Evolutionary conservation across 1,140 invertebrate genomes (phyloP), one percentile per base, ranked within the genome.

Genomic region (Pentalonia nigronervosa): DNA sequence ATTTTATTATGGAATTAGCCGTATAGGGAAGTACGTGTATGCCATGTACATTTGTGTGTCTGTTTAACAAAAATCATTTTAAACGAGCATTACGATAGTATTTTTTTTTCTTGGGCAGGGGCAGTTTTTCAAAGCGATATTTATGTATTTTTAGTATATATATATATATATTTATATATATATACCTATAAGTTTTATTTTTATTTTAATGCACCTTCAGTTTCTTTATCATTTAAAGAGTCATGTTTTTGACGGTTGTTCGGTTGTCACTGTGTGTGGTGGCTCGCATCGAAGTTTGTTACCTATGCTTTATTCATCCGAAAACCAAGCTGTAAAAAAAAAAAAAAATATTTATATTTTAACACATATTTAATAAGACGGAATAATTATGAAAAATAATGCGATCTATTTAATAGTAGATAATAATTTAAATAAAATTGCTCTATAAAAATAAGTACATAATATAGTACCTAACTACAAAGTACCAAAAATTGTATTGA

Each of bases 321-420:
- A 93, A 93, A 93, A 93, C 91, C 91, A 93, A 86, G 91, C 91
- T 93, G 91, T 21, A 93, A 93, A 93, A 93, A 83, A 84, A 83
- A 56, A 56, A 30, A 45, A 2, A 60, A 45, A 45, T 6, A 30
- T 41, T 41, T 41, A n/a, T 56, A 90, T 67, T 45, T 90, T 25
- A 56, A 41, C 7, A 34, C 20, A 60, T n/a, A n/a, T 90, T 60
- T 0, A 21, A 41, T 60, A 23, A 88, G 21, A 34, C 20, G 7
- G 30, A 20, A 53, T 34, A 50, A 89, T 2, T 89, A 89, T 36
- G 14, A 56, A 7, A 36, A 41, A 41, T 41, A 60, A 90, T 60
- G 88, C 36, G 17, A 41, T 90, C 88, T 90, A 90, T 90, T 60
- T 56, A 60, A 60, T n/a, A 76, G n/a, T 76, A 76, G n/a, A 8